Conservation (phyloP, 2,888 invertebrate genomes). For the Polydrusus tereticollis region DNA sequence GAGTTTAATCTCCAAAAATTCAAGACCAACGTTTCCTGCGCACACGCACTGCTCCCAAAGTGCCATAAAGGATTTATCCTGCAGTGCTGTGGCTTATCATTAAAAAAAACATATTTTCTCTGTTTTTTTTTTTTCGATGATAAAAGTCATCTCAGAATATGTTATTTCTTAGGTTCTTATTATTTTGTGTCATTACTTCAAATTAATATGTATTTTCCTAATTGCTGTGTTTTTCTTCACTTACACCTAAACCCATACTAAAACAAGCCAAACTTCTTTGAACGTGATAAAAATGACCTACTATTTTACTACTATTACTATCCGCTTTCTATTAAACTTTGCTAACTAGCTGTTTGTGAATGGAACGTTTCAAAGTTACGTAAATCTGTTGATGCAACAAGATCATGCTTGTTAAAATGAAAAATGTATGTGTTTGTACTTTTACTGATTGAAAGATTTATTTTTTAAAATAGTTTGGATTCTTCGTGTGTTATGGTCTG, state of each 20-base stretch:
- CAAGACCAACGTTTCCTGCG: no score
- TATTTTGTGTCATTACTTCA: no score
- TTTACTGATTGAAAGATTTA: background rate
- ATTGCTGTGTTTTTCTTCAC: background rate
- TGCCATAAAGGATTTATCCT: no score
- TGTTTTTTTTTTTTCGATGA: no score
- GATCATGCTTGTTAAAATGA: background rate
- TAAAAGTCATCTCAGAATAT: no score
- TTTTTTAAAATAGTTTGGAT: background rate
- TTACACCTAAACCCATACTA: background rate
- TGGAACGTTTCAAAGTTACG: slow-evolving; percentile 23
- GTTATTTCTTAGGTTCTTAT: no score
- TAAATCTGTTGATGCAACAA: slow-evolving; percentile 15
- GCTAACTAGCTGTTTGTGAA: slow-evolving; percentile 37
- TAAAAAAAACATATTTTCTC: no score
- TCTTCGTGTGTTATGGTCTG: background rate
- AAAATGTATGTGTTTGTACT: background rate
- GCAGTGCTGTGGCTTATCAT: no score
- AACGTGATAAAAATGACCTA: slow-evolving; percentile 41
- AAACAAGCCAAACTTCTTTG: slow-evolving; percentile 33
- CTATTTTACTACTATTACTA: slow-evolving; percentile 40
- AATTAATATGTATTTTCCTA: background rate
- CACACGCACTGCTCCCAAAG: no score
- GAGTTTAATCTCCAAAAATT: no score
- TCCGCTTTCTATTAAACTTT: slow-evolving; percentile 29